Conservation (phyloP, 2,113 vertebrate genomes). For the Solea solea region DNA sequence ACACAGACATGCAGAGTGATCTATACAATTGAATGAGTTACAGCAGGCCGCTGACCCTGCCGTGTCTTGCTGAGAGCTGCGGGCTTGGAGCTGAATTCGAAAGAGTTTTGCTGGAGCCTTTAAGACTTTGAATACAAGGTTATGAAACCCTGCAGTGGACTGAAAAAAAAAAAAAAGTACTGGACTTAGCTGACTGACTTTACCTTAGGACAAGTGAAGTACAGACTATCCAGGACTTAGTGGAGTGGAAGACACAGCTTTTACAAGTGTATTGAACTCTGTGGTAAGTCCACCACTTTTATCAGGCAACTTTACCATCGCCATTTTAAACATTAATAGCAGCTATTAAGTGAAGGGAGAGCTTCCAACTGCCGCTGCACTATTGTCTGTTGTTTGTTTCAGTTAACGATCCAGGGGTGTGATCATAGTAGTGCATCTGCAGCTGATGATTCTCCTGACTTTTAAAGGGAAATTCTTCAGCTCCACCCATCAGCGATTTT, state of each 20-base stretch:
- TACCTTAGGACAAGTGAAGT: neutral
- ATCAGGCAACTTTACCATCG: neutral
- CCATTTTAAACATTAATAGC: too few relatives aligned
- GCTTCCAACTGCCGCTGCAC: too few relatives aligned
- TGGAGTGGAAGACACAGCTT: neutral
- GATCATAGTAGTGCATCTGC: too few relatives aligned
- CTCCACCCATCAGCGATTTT: too few relatives aligned
- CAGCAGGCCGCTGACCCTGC: constrained; percentile 7
- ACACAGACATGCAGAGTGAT: constrained; percentile 24
- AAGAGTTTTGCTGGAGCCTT: constrained; percentile 26
- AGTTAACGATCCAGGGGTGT: too few relatives aligned
- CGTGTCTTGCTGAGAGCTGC: constrained; percentile 35
- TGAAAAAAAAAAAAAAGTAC: neutral
- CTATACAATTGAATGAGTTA: constrained; percentile 30
- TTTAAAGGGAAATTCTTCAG: too few relatives aligned
- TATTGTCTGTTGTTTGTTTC: too few relatives aligned
- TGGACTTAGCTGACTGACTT: constrained; percentile 16
- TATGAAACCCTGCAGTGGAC: constrained; percentile 30
- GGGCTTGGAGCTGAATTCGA: constrained; percentile 42
- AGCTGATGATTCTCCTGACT: too few relatives aligned
- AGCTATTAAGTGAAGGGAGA: too few relatives aligned
- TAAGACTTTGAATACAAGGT: constrained; percentile 30
- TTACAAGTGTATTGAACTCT: neutral
- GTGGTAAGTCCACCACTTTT: neutral
- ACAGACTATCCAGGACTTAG: neutral